Percentiles rank a stretch among this genome's conserved stretches.
phyloP scores from a whole-genome alignment of 1,140 invertebrate genomes.

The Myzus persicae region DNA sequence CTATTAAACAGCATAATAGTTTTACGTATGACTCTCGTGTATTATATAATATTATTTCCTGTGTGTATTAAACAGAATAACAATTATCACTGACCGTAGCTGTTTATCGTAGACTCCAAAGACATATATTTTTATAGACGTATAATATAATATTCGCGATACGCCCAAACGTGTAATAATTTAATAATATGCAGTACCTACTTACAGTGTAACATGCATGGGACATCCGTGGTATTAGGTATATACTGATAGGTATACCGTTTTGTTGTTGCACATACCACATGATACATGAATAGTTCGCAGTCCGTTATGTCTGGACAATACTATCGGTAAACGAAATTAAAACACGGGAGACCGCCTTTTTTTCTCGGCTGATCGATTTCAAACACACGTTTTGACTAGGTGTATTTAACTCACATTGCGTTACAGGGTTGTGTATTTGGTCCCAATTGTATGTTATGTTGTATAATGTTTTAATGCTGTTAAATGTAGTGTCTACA shows the following conservation, averaged over 20 bases:
- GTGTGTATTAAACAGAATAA: no score
- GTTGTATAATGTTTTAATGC: no score
- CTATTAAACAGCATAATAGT: not conserved
- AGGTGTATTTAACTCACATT: not conserved
- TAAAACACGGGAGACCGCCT: not conserved
- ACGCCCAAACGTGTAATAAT: no score
- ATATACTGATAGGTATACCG: not conserved
- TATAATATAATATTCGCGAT: no score
- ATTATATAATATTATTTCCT: no score
- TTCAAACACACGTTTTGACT: not conserved
- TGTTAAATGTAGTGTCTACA: no score
- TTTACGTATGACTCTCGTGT: not conserved
- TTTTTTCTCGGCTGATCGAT: not conserved
- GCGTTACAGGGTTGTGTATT: not conserved
- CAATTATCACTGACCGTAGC: no score
- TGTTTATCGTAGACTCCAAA: no score
- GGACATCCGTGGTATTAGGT: not conserved
- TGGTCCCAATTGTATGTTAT: not conserved
- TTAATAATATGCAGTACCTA: no score
- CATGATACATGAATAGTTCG: not conserved
- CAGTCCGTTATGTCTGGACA: not conserved
- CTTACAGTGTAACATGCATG: no score
- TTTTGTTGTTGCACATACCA: not conserved
- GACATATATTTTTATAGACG: no score
- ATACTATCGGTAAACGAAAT: not conserved